Conservation (phyloP, 2,113 vertebrate genomes). For the Uria lomvia region DNA sequence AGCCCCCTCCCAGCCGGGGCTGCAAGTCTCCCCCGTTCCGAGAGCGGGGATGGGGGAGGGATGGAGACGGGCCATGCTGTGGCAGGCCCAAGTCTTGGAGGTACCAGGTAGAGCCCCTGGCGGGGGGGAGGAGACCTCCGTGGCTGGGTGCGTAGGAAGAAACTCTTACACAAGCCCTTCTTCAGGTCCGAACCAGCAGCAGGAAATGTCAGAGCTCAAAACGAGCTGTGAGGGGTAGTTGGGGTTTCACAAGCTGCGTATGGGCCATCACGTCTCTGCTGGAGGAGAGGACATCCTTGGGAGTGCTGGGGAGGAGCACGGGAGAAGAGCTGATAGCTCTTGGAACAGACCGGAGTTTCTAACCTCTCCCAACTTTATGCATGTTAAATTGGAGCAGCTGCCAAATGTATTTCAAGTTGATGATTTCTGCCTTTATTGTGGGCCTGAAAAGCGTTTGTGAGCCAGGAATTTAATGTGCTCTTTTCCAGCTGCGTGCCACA, state of each 20-base stretch:
- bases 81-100: background rate
- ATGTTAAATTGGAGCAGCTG: background rate
- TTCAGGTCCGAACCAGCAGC: background rate
- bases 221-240: fast-evolving
- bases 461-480: background rate
- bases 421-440: background rate
- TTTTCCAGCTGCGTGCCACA: background rate
- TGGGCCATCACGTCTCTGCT: fast-evolving
- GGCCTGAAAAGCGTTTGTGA: background rate
- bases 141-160: background rate
- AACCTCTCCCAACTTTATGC: background rate
- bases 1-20: background rate
- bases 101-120: fast-evolving
- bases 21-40: background rate
- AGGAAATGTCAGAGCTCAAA: background rate
- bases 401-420: background rate
- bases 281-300: background rate
- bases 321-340: background rate
- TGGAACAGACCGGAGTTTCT: background rate
- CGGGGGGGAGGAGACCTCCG: background rate
- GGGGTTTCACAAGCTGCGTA: fast-evolving
- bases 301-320: background rate
- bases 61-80: fast-evolving
- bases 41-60: background rate
- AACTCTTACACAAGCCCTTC: background rate